A percentile compares a stretch with the other conserved stretches of the same genome.
These are phyloP conservation scores for Formicarius rufipectus DNA, from an alignment of 2,113 vertebrate genomes.

Conservation along the genomic window DNA sequence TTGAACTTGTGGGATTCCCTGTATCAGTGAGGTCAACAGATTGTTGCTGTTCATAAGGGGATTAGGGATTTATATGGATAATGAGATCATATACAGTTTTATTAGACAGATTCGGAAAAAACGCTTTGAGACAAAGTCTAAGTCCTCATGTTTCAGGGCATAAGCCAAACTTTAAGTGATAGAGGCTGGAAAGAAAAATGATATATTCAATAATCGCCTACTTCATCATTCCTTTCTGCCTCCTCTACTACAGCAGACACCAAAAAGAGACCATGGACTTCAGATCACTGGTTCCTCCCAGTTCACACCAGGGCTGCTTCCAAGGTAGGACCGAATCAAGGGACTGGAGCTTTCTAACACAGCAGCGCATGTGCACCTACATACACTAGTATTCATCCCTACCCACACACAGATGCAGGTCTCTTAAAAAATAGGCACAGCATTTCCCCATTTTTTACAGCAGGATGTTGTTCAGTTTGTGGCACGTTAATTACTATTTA, in stretches of 20 bases:
- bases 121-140: slow-evolving; percentile 23
- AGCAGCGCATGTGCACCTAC: neutral
- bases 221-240: neutral
- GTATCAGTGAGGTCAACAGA: neutral
- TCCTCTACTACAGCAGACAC: neutral
- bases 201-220: neutral
- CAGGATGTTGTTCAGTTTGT: slow-evolving; percentile 63
- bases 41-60: slow-evolving; percentile 4
- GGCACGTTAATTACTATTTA: slow-evolving; percentile 72
- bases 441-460: slow-evolving; percentile 51
- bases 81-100: slow-evolving; percentile 33
- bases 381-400: neutral
- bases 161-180: slow-evolving; percentile 34
- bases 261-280: fast-evolving
- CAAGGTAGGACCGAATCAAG: neutral
- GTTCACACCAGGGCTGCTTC: neutral
- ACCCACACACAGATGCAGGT: neutral
- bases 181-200: slow-evolving; percentile 31
- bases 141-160: slow-evolving; percentile 34
- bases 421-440: slow-evolving; percentile 21
- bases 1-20: neutral
- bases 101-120: neutral
- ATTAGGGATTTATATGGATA: slow-evolving; percentile 24
- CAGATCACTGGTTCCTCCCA: neutral
- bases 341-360: neutral